Conservation (phyloP, 1,140 invertebrate species). For the Drosophila asahinai region DNA sequence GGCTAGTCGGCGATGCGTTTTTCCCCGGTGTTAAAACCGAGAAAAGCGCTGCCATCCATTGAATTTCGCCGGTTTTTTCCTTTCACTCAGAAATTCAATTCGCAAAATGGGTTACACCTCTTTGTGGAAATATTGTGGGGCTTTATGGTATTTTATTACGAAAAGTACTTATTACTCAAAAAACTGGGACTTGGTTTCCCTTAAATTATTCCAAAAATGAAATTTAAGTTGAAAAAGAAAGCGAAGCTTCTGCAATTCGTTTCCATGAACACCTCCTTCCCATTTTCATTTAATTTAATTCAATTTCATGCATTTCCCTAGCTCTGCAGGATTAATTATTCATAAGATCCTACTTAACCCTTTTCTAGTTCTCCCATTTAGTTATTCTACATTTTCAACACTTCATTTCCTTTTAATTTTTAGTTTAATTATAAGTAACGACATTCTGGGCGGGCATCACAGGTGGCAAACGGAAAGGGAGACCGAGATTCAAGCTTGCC, state of each 20-base stretch:
- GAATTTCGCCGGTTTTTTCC: constrained; percentile 1
- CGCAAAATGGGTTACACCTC: background rate
- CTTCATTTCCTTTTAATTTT: constrained; percentile 2
- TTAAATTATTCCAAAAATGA: no score
- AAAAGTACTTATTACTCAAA: no score
- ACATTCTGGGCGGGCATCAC: background rate
- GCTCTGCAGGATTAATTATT: background rate
- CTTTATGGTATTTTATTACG: background rate
- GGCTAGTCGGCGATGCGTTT: constrained; percentile 15
- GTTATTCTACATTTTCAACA: background rate
- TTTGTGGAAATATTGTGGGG: background rate
- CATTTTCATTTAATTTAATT: constrained; percentile 7
- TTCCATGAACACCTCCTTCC: background rate
- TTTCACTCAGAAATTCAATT: background rate
- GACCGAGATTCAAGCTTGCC: constrained; percentile 6
- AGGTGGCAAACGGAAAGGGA: constrained; percentile 5
- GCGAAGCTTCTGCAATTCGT: background rate
- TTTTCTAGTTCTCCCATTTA: background rate
- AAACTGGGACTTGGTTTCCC: no score
- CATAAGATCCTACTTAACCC: background rate
- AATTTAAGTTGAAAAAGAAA: background rate
- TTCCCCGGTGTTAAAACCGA: constrained; percentile 4
- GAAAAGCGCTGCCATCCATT: constrained; percentile 5
- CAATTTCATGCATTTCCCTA: background rate
- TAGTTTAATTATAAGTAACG: constrained; percentile 15